These are phyloP conservation scores for Tenthredo amoena DNA, from an alignment of 2,888 invertebrate genomes.

Conservation along the genomic window DNA sequence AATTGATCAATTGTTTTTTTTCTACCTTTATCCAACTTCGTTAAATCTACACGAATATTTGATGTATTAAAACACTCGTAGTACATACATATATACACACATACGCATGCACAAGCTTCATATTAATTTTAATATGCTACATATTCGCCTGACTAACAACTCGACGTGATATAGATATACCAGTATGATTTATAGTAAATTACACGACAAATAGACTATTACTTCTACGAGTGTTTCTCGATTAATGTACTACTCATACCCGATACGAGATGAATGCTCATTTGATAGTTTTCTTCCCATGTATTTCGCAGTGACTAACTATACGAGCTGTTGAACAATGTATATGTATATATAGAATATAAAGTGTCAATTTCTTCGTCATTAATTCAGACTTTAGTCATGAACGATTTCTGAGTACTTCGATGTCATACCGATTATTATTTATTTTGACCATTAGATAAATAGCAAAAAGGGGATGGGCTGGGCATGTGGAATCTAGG, in stretches of 20 bases:
- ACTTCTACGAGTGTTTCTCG: neutral
- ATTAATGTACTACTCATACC: neutral
- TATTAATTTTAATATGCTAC: neutral
- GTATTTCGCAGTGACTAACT: neutral
- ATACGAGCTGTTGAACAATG: neutral
- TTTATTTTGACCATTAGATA: neutral
- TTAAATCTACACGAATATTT: neutral
- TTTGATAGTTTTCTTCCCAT: neutral
- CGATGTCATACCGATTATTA: neutral
- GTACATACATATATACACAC: neutral
- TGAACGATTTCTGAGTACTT: neutral
- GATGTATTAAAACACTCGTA: neutral
- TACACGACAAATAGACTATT: neutral
- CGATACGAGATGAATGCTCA: neutral
- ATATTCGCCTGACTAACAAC: neutral
- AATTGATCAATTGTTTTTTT: neutral
- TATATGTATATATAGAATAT: no score
- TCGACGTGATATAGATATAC: neutral
- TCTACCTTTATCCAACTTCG: neutral
- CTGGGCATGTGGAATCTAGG: neutral
- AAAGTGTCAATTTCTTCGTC: no score
- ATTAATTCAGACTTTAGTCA: neutral
- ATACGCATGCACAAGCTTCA: neutral
- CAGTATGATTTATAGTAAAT: neutral
- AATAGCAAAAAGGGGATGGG: neutral